Conservation (phyloP, 2,888 invertebrate species). For the Apocheima hispidaria region DNA sequence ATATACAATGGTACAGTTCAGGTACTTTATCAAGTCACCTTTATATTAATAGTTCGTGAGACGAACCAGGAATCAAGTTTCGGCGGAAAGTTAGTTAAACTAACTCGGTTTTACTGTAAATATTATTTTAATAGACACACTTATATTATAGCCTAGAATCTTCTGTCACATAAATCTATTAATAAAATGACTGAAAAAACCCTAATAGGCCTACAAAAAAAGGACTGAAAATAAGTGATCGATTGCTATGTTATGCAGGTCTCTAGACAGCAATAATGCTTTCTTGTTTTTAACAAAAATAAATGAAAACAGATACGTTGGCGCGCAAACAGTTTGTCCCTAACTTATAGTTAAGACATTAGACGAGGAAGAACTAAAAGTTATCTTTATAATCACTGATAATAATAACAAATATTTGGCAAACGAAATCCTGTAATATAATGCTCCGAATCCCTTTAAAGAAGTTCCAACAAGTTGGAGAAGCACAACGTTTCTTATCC, state of each 20-base stretch:
- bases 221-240: background rate
- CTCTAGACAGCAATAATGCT: background rate
- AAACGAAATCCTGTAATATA: slow-evolving; percentile 6
- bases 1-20: no score
- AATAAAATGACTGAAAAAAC: background rate
- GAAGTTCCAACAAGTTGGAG: slow-evolving; percentile 24
- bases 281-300: background rate
- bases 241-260: background rate
- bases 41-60: slow-evolving; percentile 24
- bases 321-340: background rate
- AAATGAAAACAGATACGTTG: background rate
- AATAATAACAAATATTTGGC: background rate
- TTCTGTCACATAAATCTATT: background rate
- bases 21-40: background rate
- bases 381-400: slow-evolving; percentile 5
- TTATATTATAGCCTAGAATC: slow-evolving; percentile 33
- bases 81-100: slow-evolving; percentile 53
- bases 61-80: slow-evolving; percentile 47
- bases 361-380: background rate
- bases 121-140: slow-evolving; percentile 56
- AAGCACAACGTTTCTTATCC: slow-evolving; percentile 8
- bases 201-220: background rate
- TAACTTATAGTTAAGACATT: background rate
- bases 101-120: slow-evolving; percentile 53
- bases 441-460: background rate